phyloP scores from a whole-genome alignment of 2,888 invertebrate genomes.

The Iselma pallidipennis region DNA sequence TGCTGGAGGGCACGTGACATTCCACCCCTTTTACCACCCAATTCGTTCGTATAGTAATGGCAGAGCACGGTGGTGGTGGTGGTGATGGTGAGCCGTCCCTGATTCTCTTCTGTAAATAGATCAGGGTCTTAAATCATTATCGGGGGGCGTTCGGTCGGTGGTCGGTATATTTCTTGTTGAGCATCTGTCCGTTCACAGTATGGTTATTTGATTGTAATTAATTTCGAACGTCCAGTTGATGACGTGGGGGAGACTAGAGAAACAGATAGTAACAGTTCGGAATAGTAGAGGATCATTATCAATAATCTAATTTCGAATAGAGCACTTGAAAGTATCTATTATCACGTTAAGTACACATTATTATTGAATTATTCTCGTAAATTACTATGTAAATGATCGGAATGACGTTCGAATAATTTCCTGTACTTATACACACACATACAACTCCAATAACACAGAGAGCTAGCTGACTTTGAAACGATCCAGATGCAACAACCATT shows the following conservation, averaged over 20 bases:
- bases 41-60: neutral
- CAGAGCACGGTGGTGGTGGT: neutral
- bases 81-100: neutral
- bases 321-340: slow-evolving; percentile 13
- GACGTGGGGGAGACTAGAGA: neutral
- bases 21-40: slow-evolving; percentile 1
- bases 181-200: neutral
- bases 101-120: slow-evolving; percentile 2
- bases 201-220: slow-evolving; percentile 1
- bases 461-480: too few species aligned
- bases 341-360: slow-evolving; percentile 28
- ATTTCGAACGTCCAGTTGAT: neutral
- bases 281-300: too few species aligned
- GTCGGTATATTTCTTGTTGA: neutral
- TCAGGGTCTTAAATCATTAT: slow-evolving; percentile 2
- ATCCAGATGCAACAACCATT: neutral
- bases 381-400: slow-evolving; percentile 25
- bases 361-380: slow-evolving; percentile 33
- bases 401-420: neutral
- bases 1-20: neutral
- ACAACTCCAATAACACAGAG: too few species aligned
- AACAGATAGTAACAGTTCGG: too few species aligned
- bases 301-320: neutral
- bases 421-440: too few species aligned
- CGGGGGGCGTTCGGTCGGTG: neutral